These are phyloP conservation scores for Mycteria americana DNA, from an alignment of 2,797 vertebrate genomes.

Conservation along the genomic window DNA sequence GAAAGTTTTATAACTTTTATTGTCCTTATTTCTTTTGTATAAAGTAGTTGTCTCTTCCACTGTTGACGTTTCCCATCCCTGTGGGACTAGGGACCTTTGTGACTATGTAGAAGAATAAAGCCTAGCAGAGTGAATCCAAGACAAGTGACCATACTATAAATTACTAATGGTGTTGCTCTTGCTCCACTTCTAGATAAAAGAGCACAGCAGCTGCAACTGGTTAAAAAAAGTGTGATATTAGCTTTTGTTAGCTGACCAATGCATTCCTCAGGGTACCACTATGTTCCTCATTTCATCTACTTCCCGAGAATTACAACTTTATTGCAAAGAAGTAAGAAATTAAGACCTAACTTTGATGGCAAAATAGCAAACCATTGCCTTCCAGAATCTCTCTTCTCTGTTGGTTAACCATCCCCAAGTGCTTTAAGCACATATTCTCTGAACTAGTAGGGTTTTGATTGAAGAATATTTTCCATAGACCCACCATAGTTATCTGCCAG, in stretches of 20 bases:
- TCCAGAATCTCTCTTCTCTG: not conserved
- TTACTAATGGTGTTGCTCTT: not conserved
- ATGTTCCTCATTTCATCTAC: not conserved
- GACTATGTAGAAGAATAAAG: not conserved
- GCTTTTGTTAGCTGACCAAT: not conserved
- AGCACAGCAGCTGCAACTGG: not conserved
- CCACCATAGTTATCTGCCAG: not conserved
- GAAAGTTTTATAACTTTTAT: not conserved
- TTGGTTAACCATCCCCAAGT: not conserved
- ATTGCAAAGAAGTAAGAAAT: not conserved
- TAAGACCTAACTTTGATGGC: not conserved
- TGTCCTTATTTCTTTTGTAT: not conserved
- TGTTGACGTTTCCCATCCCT: not conserved
- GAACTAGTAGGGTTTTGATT: not conserved
- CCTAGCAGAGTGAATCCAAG: not conserved
- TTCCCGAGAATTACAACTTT: not conserved
- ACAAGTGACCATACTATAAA: not conserved
- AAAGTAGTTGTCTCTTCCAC: not conserved
- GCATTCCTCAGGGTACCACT: not conserved
- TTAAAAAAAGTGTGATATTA: not conserved
- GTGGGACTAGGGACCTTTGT: not conserved
- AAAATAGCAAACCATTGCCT: not conserved
- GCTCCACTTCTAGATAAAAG: not conserved
- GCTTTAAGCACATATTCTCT: not conserved
- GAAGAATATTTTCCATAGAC: not conserved